phyloP scores from a whole-genome alignment of 2,113 vertebrate genomes.

The Herpailurus yagouaroundi region DNA sequence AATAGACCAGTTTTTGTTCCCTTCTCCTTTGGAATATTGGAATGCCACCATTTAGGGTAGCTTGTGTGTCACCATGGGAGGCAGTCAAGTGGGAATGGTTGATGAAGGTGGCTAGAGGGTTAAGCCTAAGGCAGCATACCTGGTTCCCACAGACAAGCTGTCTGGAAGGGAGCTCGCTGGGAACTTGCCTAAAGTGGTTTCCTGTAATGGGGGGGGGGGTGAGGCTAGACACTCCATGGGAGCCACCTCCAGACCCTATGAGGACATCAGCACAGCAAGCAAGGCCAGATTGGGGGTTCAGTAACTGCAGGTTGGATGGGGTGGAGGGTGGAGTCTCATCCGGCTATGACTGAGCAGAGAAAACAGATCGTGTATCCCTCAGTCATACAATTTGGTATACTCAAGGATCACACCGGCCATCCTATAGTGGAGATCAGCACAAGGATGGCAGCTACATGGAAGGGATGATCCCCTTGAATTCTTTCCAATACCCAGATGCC shows the following conservation, averaged over 20 bases:
- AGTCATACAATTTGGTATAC: background rate
- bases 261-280: background rate
- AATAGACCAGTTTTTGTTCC: background rate
- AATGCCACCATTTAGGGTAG: background rate
- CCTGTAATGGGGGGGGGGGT: background rate
- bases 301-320: background rate
- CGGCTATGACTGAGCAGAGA: background rate
- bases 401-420: background rate
- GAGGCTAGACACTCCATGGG: background rate
- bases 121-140: background rate
- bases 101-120: background rate
- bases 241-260: background rate
- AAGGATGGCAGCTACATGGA: background rate
- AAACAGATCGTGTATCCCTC: background rate
- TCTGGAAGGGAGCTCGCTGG: background rate
- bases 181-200: background rate
- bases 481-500: background rate
- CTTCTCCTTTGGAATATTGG: background rate
- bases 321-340: background rate
- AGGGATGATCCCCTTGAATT: background rate
- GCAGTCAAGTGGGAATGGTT: background rate
- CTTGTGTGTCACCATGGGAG: background rate
- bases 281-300: background rate
- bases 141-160: background rate
- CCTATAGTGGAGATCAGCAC: background rate